Evolutionary conservation across 1,140 invertebrate species (phyloP), one percentile per base, ranked within the genome.

Genomic region (Harlomillsia oculata): DNA sequence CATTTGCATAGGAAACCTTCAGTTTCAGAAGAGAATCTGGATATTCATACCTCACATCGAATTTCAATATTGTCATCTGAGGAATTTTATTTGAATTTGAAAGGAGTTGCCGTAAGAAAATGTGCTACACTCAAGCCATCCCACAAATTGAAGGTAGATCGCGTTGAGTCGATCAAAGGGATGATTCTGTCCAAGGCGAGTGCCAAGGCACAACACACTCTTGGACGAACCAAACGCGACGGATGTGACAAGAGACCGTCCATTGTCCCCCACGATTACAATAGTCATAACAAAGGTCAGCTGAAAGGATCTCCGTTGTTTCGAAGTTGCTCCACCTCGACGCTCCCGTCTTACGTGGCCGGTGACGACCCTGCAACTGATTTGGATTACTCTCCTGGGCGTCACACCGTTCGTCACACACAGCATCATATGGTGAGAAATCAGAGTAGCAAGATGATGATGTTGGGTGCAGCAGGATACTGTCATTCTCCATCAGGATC

Each of bases 321-420:
- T 29, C 49, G 64, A 2, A 51, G 43, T 29, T 65, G 64, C 28
- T 65, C 64, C 0, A 65, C 64, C 6, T 62, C 59, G 0, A 65
- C 64, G 1, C 51, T 65, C 2, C 60, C 64, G 11, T 59, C 59
- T 0, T 65, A 65, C 26, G 60, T 65, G n/a, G 64, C 64, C 1
- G 60, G 60, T 1, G 64, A 65, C 28, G 64, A 65, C 30, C 64
- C 64, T 2, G 64, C 64, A 2, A 43, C 57, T 1, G 64, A 65
- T 39, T 43, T 65, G 41, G 64, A 65, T 21, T 30, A 62, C n/a
- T 50, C 51, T 8, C 57, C 51, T 2, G 34, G 32, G 29, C 51
- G 40, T 36, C 49, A 2, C 37, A 37, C 41, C 41, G 32, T n/a
- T 2, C 25, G 9, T 49, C 46, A 40, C 32, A n/a, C 5, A 16